Percentiles rank a stretch among this genome's conserved stretches.
Conservation (phyloP, 2,888 invertebrate species). For the Coenonympha arcania region DNA sequence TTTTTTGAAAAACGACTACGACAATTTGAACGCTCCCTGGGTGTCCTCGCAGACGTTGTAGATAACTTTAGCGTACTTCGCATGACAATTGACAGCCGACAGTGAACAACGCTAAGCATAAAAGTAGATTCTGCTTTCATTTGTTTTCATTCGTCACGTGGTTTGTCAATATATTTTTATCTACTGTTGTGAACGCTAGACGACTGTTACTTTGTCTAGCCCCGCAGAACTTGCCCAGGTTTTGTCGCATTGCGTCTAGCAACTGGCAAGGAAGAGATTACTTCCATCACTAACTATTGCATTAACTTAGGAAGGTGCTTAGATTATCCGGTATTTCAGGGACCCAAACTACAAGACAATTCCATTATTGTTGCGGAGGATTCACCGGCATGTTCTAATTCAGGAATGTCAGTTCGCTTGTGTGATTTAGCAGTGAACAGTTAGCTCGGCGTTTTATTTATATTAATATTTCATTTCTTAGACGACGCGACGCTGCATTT, state of each 20-base stretch:
- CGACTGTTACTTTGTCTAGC: too few species aligned
- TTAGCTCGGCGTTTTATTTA: constrained; percentile 33
- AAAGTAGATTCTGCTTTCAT: too few species aligned
- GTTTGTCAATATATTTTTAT: too few species aligned
- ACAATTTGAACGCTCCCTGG: too few species aligned
- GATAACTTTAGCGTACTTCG: too few species aligned
- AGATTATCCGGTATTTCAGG: constrained; percentile 45
- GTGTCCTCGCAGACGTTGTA: too few species aligned
- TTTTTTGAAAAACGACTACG: too few species aligned
- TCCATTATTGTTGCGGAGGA: constrained; percentile 58
- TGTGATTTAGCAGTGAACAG: constrained; percentile 36
- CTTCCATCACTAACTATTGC: background rate
- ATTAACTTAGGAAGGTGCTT: constrained; percentile 20
- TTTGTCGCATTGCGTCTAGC: background rate
- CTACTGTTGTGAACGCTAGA: too few species aligned
- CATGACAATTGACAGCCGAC: too few species aligned
- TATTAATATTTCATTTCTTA: constrained; percentile 29
- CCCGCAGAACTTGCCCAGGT: background rate
- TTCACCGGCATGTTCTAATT: constrained; percentile 46
- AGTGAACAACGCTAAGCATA: too few species aligned
- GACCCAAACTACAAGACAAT: constrained; percentile 58
- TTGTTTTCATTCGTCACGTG: too few species aligned
- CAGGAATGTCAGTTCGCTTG: constrained; percentile 39
- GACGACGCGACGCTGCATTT: constrained; percentile 20
- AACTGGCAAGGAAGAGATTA: background rate